Base-by-base conservation (phyloP, 2,888 invertebrate genomes). In the Meiosimyza platycephala region DNA sequence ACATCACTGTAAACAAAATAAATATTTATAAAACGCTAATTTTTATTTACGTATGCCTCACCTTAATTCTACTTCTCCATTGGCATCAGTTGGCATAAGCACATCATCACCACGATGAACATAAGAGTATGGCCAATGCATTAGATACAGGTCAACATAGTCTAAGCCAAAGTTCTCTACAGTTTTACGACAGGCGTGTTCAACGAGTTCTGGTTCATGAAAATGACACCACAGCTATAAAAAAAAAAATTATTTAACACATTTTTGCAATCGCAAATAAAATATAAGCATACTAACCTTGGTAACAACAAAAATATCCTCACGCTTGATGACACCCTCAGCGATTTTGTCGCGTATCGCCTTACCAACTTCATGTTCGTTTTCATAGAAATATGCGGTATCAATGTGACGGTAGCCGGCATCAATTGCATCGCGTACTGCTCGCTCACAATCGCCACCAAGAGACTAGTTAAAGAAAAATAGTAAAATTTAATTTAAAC, bases 181-280 rank as follows among this genome's bases (percentile, higher is more conserved):
- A 0, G 94, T 91, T 78, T 89, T 89, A 76, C 90, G 90, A 47
- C 95, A 87, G 0, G 92, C 92, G 0, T 90, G 89, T 73, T 92
- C 90, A 13, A 97, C 97, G 76, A 92, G 88, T 73, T 95, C 93
- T 0, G 91, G 90, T 15, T 91, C 91, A 84, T 97, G 97, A 87
- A 92, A 95, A 0, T 94, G 95, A 88, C 95, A 95, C 96, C 96
- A 97, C 6, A 95, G 85, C 91, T 95, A 40, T 0, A 28, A 15
- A 65, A 71, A 47, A 55, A 60, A 16, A 52, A 28, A 22, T 22
- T 54, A 40, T 9, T 48, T 11, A 12, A 7, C 16, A 40, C 40
- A 40, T 40, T 40, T 7, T 2, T 9, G 9, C 4, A 9, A 40
- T 1, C 40, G 40, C 40, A 40, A 40, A 9, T 2, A 57, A 22